A percentile compares a stretch with the other conserved stretches of the same genome.
phyloP scores from a whole-genome alignment of 2,888 invertebrate genomes.

The Brachylomia viminalis region DNA sequence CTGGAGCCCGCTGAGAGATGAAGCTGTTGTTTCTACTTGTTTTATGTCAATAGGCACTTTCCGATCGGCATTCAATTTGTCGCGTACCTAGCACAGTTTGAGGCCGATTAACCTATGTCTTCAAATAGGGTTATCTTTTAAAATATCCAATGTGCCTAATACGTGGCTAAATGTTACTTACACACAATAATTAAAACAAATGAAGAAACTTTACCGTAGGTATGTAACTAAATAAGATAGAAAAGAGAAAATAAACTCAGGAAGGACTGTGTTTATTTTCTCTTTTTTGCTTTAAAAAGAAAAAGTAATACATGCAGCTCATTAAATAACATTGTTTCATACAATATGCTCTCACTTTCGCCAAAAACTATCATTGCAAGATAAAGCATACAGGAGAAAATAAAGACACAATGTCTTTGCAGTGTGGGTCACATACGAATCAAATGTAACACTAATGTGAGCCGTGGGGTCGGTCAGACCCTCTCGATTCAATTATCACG shows the following conservation, averaged over 20 bases:
- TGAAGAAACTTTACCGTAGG: neutral
- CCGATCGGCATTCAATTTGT: conserved; percentile 48
- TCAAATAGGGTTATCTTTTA: neutral
- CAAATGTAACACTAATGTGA: conserved; percentile 86
- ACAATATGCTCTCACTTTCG: conserved; percentile 10
- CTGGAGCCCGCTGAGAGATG: conserved; percentile 83
- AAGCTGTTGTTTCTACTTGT: conserved; percentile 74
- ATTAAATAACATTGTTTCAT: neutral
- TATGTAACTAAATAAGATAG: neutral
- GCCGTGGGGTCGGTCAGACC: conserved; percentile 80
- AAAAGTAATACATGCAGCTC: neutral
- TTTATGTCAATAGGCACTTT: conserved; percentile 57
- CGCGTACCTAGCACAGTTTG: conserved; percentile 41
- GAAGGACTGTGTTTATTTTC: neutral
- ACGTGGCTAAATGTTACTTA: neutral
- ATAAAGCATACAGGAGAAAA: conserved; percentile 50
- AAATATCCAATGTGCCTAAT: neutral
- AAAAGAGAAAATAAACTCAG: neutral
- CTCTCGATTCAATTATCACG: conserved; percentile 89
- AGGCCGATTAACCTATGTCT: conserved; percentile 12
- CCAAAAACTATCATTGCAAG: neutral
- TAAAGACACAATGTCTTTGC: conserved; percentile 68
- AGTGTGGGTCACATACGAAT: conserved; percentile 83
- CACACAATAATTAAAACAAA: neutral
- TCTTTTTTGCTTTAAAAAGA: neutral